A percentile compares a stretch with the other conserved stretches of the same genome.
Conservation (phyloP, 2,113 vertebrate genomes). For the Ageneiosus marmoratus region DNA sequence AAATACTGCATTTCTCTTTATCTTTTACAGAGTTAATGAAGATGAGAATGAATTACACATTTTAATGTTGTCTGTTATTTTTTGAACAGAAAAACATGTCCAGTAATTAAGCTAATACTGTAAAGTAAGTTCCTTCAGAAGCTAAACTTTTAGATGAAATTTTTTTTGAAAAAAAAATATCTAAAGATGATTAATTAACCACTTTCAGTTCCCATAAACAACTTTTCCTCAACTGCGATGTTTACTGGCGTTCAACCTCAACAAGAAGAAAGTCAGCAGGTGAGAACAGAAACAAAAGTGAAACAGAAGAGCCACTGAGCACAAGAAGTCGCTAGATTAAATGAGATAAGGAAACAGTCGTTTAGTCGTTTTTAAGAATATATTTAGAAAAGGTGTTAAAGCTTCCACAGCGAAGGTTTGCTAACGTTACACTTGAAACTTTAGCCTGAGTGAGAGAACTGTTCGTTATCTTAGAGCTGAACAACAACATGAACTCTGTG, state of each 20-base stretch:
- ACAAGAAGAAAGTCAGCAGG: neutral
- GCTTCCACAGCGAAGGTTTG: neutral
- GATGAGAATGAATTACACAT: no score
- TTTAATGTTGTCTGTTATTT: no score
- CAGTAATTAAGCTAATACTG: no score
- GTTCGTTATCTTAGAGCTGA: neutral
- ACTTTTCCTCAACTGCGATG: neutral
- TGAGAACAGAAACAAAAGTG: neutral
- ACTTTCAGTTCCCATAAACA: neutral
- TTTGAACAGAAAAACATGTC: no score
- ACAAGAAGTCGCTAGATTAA: neutral
- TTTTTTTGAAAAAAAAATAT: no score
- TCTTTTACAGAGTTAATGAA: no score
- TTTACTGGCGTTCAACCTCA: neutral
- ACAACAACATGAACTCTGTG: neutral
- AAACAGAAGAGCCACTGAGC: neutral
- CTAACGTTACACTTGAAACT: neutral
- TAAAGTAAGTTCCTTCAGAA: no score
- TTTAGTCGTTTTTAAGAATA: neutral
- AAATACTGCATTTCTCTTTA: no score
- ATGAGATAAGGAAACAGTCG: rapidly evolving
- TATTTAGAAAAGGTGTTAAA: neutral
- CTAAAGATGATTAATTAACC: neutral
- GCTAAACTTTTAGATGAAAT: no score
- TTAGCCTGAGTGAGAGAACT: neutral